Conservation (phyloP, 2,113 vertebrate species). For the Oophaga pumilio region DNA sequence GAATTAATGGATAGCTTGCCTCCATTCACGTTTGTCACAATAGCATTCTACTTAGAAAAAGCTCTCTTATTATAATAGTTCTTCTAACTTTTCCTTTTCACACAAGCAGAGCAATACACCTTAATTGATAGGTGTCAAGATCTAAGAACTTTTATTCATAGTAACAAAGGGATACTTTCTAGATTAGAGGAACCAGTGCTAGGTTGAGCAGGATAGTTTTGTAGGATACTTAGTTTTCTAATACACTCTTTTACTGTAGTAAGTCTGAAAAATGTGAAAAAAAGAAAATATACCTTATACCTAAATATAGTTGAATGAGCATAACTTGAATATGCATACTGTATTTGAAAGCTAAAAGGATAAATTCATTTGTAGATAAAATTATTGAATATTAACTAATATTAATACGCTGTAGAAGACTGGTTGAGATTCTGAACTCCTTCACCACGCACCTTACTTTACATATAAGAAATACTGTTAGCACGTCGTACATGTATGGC, state of each 20-base stretch:
- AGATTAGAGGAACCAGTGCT: neutral
- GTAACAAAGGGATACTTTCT: conserved; percentile 27
- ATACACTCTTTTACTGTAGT: neutral
- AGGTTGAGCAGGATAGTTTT: neutral
- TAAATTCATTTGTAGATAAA: too few relatives aligned
- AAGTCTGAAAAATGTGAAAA: neutral
- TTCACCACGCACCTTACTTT: too few relatives aligned
- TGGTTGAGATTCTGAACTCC: too few relatives aligned
- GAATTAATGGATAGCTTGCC: conserved; percentile 56
- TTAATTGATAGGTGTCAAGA: conserved; percentile 59
- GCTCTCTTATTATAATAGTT: conserved; percentile 33
- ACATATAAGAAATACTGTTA: too few relatives aligned
- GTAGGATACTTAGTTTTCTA: neutral
- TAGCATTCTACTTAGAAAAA: conserved; percentile 51
- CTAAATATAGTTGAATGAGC: neutral
- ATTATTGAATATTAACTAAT: too few relatives aligned
- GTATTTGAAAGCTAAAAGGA: too few relatives aligned
- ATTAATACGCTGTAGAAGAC: too few relatives aligned
- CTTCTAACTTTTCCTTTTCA: conserved; percentile 51
- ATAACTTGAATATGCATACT: too few relatives aligned
- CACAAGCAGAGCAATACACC: conserved; percentile 53
- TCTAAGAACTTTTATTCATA: conserved; percentile 54
- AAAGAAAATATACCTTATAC: neutral
- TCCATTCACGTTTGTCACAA: conserved; percentile 55
- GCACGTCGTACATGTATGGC: too few relatives aligned